Evolutionary conservation across 2,797 vertebrate species (phyloP), one percentile per base, ranked within the genome.

Genomic region (Poeciliopsis gracilis): DNA sequence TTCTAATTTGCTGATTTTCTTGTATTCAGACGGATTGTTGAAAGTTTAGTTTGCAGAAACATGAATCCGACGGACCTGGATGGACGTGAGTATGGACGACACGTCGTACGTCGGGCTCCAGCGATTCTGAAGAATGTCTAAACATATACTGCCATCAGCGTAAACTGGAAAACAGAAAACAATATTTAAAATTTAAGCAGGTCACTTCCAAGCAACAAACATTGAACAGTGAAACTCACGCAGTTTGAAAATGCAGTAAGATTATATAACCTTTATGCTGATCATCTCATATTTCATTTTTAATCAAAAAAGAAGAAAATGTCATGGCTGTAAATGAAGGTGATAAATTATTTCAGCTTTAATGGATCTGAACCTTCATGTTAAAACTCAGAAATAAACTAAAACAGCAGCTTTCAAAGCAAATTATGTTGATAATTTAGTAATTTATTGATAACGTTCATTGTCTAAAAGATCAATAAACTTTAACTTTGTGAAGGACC

Each of bases 111-210:
- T 99, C 79, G 98, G 98, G 94, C 98, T 99, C 98, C 98, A 99
- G 88, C 98, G 97, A 90, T 99, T 99, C 95, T 99, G 98, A 91
- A 99, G 97, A 86, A 99, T 99, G 95, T 99, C 98, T 98, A 99
- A 96, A 97, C 98, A 99, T 97, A 99, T 99, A 96, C 98, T 99
- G 82, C 98, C 98, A 94, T 99, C 98, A 76, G 98, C 98, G 83
- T 99, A 99, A 92, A 99, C 98, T 99, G 93, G 5, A 77, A 90
- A 81, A 80, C 18, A 76, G 13, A 83, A 47, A 20, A 43, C 36
- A 18, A 47, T 3, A n/a, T 15, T 43, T 13, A 7, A 43, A 0
- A 43, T 43, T 66, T 0, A 38, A 63, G 16, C 53, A 28, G 13
- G 55, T 1, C 59, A 7, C 36, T 30, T 61, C 30, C 59, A 63